Conservation (phyloP, 2,113 vertebrate species). For the Thermophis baileyi region DNA sequence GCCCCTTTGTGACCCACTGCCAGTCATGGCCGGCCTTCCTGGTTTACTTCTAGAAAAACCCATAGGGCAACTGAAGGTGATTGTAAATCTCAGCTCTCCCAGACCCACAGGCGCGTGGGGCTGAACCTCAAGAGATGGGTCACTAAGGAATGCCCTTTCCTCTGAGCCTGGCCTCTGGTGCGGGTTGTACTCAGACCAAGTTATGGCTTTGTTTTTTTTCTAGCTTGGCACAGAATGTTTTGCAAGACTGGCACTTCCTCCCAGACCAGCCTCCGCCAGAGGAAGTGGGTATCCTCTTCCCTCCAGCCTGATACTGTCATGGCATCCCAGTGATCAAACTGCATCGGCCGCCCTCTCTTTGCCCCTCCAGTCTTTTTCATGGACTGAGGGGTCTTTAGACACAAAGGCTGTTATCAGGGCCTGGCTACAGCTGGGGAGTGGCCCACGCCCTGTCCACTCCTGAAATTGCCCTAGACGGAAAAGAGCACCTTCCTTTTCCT, state of each 20-base stretch:
- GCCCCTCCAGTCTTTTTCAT: not conserved
- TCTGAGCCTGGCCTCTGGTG: not conserved
- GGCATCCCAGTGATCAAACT: conserved; percentile 5
- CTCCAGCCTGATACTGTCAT: not conserved
- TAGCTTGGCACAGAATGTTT: conserved; percentile 31
- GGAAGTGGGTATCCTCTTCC: not conserved
- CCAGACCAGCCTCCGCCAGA: not conserved
- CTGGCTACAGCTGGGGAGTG: not conserved
- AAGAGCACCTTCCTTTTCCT: not conserved
- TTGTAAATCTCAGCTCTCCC: not conserved
- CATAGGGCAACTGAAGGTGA: not conserved
- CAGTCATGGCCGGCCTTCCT: no score
- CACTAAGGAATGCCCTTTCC: not conserved
- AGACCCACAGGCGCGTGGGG: not conserved
- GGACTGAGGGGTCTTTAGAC: not conserved
- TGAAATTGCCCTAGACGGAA: not conserved
- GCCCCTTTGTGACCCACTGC: not conserved
- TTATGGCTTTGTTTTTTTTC: conserved; percentile 57
- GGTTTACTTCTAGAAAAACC: not conserved
- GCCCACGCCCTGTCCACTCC: not conserved
- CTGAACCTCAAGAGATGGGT: not conserved
- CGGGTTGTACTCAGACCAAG: not conserved
- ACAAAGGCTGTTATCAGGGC: not conserved
- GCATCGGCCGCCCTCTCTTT: not conserved
- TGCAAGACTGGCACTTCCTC: not conserved